Base-by-base conservation (phyloP, 2,113 vertebrate species). In the Nanorana parkeri region DNA sequence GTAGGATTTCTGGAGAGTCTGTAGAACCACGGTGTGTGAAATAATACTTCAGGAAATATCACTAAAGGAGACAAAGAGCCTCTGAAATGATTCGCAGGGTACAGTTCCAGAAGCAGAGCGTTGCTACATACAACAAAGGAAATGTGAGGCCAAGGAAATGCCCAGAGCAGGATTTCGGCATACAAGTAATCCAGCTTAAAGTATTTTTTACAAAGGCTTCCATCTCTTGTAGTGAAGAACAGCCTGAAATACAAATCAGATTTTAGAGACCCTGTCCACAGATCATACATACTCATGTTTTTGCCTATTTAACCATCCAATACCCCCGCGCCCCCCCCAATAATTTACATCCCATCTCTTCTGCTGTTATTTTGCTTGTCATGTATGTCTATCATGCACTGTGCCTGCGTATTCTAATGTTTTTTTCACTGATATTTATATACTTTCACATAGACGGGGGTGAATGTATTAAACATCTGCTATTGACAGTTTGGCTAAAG, bases 111-210 rank as follows among this genome's bases (percentile, higher is more conserved):
- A 36, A 68, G 19, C 6, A 0, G 15, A 78, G 28, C 10, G 21
- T 52, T 68, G 52, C n/a, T 17, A 67, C 65, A 52, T 54, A 52
- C 41, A 78, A n/a, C 28, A 78, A 66, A 78, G 76, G 23, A 77
- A 65, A 52, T 65, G 60, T 65, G 60, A 65, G 41, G 19, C 15
- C 32, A 36, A 21, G 13, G 19, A 66, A 56, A 67, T 78, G 63
- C 51, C 51, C 77, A 78, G 28, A 68, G 63, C 47, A 78, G 63
- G 63, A 55, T 54, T 67, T 78, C 54, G 41, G 61, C 36, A 29
- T 32, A 78, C 63, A 78, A 56, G 47, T 32, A 68, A 78, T 68
- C 28, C 64, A 66, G 77, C n/a, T 78, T 32, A 55, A 29, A 56
- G 64, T 68, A 58, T 68, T 68, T 5, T 56, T 24, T 26, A 56